phyloP scores from a whole-genome alignment of 2,113 vertebrate genomes.

The Sphaerodactylus townsendi region DNA sequence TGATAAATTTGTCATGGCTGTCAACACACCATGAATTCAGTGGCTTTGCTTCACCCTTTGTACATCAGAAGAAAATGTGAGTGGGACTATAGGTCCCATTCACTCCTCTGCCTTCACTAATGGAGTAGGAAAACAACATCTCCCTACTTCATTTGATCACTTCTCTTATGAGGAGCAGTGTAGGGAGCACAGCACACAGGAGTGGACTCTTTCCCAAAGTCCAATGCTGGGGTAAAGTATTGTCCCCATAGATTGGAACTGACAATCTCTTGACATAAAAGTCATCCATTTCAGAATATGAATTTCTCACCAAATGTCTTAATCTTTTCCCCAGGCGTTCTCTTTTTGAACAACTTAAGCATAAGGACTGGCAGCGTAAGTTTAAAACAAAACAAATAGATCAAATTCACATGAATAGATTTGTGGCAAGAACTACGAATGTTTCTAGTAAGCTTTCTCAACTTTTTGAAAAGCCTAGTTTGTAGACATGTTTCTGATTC shows the following conservation, averaged over 20 bases:
- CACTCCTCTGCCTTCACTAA: not conserved
- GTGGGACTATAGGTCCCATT: not conserved
- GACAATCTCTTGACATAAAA: not conserved
- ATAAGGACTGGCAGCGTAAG: not conserved
- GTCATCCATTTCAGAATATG: conserved; percentile 18
- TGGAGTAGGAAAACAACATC: not conserved
- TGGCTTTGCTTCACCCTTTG: not conserved
- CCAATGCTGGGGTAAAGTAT: not conserved
- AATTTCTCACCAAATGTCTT: conserved; percentile 19
- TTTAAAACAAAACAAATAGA: not conserved
- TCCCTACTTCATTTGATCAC: not conserved
- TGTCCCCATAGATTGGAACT: not conserved
- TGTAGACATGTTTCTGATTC: conserved; percentile 36
- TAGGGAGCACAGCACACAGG: no score
- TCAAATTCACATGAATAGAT: not conserved
- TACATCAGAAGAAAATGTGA: not conserved
- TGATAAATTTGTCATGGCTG: not conserved
- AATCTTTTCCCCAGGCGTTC: conserved; percentile 11
- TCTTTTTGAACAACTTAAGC: not conserved
- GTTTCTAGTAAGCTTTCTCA: conserved; percentile 31
- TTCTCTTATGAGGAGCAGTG: not conserved
- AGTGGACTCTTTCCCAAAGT: not conserved
- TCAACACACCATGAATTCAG: not conserved
- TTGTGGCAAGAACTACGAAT: conserved; percentile 30
- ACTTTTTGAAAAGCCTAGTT: conserved; percentile 19